A percentile compares a stretch with the other conserved stretches of the same genome.
phyloP scores from a whole-genome alignment of 2,888 invertebrate genomes.

The Sipha maydis region DNA sequence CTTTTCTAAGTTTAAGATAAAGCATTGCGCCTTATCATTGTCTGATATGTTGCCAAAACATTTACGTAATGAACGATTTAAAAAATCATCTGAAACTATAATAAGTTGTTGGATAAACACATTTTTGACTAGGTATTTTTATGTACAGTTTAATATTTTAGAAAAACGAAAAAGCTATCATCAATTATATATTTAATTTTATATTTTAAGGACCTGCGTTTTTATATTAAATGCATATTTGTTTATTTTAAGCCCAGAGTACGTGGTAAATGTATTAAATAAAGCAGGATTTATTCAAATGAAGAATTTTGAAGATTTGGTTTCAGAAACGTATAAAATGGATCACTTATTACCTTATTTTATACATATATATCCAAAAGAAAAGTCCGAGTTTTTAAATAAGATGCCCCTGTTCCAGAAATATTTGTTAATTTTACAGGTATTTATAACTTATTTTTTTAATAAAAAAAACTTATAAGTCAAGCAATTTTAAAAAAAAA shows the following conservation, averaged over 20 bases:
- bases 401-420: slow-evolving; percentile 45
- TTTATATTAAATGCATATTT: neutral
- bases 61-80: slow-evolving; percentile 77
- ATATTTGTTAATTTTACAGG: slow-evolving; percentile 52
- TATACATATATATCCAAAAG: slow-evolving; percentile 48
- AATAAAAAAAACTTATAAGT: neutral
- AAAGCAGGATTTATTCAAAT: slow-evolving; percentile 43
- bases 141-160: neutral
- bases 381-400: slow-evolving; percentile 50
- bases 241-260: slow-evolving; percentile 26
- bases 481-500: too few species aligned
- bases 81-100: slow-evolving; percentile 67
- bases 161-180: neutral
- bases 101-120: slow-evolving; percentile 86
- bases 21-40: slow-evolving; percentile 76
- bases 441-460: neutral
- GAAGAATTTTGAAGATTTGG: slow-evolving; percentile 30
- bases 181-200: neutral
- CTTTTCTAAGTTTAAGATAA: slow-evolving; percentile 79
- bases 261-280: slow-evolving; percentile 5
- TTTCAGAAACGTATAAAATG: slow-evolving; percentile 51
- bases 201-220: neutral
- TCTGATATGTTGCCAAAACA: slow-evolving; percentile 78
- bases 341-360: slow-evolving; percentile 55
- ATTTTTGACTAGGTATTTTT: slow-evolving; percentile 74